Percentiles rank a stretch among this genome's conserved stretches.
phyloP scores from a whole-genome alignment of 2,797 vertebrate species.

The Sebastes nivosus region DNA sequence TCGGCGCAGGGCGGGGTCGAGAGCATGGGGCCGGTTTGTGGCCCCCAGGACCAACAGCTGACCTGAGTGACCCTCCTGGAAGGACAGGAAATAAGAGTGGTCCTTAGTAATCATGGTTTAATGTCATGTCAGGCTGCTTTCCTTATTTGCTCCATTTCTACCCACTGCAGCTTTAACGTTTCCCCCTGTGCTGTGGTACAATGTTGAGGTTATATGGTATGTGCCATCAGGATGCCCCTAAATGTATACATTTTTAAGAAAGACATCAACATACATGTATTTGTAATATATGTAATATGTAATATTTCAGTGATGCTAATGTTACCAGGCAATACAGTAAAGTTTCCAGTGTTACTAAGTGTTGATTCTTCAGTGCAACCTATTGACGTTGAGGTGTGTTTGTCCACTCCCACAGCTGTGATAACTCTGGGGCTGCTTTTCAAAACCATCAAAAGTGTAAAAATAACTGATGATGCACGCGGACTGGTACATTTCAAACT shows the following conservation, averaged over 20 bases:
- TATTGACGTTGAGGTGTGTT: not conserved
- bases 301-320: not conserved
- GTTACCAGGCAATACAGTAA: not conserved
- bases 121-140: not conserved
- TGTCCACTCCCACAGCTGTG: not conserved
- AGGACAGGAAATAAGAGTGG: not conserved
- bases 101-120: not conserved
- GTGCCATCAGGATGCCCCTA: not conserved
- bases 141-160: not conserved
- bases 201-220: not conserved
- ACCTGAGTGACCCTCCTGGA: slow-evolving; percentile 90
- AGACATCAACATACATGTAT: not conserved
- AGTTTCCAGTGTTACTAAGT: not conserved
- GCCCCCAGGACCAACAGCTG: slow-evolving; percentile 93
- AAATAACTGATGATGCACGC: not conserved
- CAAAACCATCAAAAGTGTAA: not conserved
- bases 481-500: not conserved
- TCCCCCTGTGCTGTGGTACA: no score
- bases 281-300: no score
- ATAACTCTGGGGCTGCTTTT: not conserved
- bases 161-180: no score
- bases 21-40: slow-evolving; percentile 92
- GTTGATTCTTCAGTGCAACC: not conserved
- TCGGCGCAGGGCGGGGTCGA: slow-evolving; percentile 92
- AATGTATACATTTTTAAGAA: not conserved